Conservation (phyloP, 2,113 vertebrate species). For the Apistogramma diplotaenia region DNA sequence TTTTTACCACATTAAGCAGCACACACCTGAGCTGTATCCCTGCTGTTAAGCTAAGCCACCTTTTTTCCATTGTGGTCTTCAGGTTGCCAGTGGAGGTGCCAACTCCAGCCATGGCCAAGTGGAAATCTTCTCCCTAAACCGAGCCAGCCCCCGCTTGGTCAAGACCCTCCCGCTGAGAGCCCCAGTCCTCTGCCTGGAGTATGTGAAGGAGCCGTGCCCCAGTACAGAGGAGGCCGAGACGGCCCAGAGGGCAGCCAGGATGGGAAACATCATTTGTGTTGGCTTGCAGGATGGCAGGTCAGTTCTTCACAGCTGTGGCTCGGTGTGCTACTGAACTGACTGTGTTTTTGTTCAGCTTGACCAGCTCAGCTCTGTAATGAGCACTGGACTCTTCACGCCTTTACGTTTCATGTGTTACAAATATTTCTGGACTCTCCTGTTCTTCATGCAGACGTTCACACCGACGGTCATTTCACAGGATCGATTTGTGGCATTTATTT, state of each 20-base stretch:
- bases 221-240: background rate
- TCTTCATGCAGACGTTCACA: too few species aligned
- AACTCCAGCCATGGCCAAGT: constrained; percentile 16
- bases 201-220: constrained; percentile 30
- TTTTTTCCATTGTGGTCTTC: background rate
- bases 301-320: background rate
- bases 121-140: constrained; percentile 54
- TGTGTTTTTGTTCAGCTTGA: background rate
- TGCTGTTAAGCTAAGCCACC: background rate
- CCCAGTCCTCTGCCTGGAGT: constrained; percentile 36
- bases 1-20: background rate
- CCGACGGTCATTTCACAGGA: too few species aligned
- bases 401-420: too few species aligned
- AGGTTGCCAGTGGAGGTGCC: constrained; percentile 44
- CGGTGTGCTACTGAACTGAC: background rate
- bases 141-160: constrained; percentile 31
- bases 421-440: too few species aligned
- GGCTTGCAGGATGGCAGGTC: constrained; percentile 53
- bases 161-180: constrained; percentile 30
- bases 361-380: too few species aligned
- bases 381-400: too few species aligned
- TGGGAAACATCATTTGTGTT: constrained; percentile 52
- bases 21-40: background rate
- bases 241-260: background rate
- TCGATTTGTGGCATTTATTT: too few species aligned